phyloP scores from a whole-genome alignment of 2,797 vertebrate genomes.

The Leuciscus waleckii region DNA sequence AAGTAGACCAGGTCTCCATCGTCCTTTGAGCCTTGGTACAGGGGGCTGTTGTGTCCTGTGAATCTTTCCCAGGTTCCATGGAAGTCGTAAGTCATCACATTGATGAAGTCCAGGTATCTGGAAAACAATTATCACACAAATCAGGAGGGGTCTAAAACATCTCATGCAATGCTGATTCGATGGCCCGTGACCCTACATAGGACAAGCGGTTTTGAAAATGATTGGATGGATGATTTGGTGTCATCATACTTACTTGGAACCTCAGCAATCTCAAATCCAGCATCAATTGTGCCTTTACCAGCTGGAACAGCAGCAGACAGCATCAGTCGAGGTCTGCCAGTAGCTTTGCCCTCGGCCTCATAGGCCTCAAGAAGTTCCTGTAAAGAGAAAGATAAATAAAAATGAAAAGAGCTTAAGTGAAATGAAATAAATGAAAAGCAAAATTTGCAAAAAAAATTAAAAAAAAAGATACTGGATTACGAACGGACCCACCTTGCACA shows the following conservation, averaged over 20 bases:
- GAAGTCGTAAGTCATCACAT: slow-evolving; percentile 78
- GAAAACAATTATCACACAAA: slow-evolving; percentile 19
- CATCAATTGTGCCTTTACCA: slow-evolving; percentile 54
- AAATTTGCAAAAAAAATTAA: neutral
- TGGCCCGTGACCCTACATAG: neutral
- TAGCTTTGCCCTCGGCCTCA: slow-evolving; percentile 62
- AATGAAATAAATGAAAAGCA: neutral
- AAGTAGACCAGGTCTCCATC: slow-evolving; percentile 66
- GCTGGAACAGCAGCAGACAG: slow-evolving; percentile 72
- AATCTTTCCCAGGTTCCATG: slow-evolving; percentile 69
- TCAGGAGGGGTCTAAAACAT: neutral
- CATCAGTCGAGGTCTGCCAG: slow-evolving; percentile 62
- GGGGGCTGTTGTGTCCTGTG: slow-evolving; percentile 78
- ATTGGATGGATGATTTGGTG: neutral
- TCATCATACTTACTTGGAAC: slow-evolving; percentile 70
- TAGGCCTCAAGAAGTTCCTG: slow-evolving; percentile 74
- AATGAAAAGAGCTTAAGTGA: neutral
- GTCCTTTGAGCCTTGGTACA: slow-evolving; percentile 68
- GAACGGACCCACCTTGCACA: slow-evolving; percentile 73
- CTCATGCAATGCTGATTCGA: neutral
- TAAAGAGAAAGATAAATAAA: neutral
- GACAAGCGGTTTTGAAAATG: neutral
- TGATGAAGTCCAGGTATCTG: slow-evolving; percentile 79
- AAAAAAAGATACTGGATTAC: neutral
- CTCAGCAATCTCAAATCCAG: slow-evolving; percentile 71